A percentile compares a stretch with the other conserved stretches of the same genome.
These are phyloP conservation scores for Pherbina coryleti DNA, from an alignment of 2,888 invertebrate genomes.

Conservation along the genomic window DNA sequence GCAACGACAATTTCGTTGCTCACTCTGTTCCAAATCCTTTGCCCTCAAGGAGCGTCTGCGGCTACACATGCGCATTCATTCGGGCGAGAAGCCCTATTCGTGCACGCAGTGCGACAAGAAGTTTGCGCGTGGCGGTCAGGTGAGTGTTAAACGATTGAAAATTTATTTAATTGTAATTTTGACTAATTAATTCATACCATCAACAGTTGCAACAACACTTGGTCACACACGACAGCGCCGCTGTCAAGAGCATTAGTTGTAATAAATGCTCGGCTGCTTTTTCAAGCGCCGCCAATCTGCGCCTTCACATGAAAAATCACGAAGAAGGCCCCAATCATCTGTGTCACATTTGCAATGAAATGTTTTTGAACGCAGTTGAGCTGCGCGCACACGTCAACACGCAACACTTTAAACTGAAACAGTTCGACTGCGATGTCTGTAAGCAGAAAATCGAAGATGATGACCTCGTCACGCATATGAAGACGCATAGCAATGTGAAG, in stretches of 20 bases:
- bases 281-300: constrained; percentile 76
- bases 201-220: constrained; percentile 75
- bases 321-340: constrained; percentile 81
- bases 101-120: constrained; percentile 76
- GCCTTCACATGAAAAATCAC: constrained; percentile 78
- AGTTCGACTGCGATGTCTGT: constrained; percentile 85
- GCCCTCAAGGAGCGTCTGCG: constrained; percentile 81
- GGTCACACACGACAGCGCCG: constrained; percentile 73
- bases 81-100: constrained; percentile 78
- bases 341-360: constrained; percentile 85
- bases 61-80: constrained; percentile 81
- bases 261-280: constrained; percentile 80
- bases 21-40: constrained; percentile 82
- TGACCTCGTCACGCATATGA: constrained; percentile 81
- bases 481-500: constrained; percentile 80
- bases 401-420: constrained; percentile 80
- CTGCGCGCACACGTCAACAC: constrained; percentile 81
- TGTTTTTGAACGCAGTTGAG: constrained; percentile 81
- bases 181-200: background rate
- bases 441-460: constrained; percentile 86
- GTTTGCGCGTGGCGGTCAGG: constrained; percentile 81
- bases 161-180: background rate
- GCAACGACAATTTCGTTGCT: constrained; percentile 74
- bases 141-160: constrained; percentile 61
- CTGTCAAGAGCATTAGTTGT: constrained; percentile 73